phyloP scores from a whole-genome alignment of 2,888 invertebrate species.

The Habroteleia sp. region DNA sequence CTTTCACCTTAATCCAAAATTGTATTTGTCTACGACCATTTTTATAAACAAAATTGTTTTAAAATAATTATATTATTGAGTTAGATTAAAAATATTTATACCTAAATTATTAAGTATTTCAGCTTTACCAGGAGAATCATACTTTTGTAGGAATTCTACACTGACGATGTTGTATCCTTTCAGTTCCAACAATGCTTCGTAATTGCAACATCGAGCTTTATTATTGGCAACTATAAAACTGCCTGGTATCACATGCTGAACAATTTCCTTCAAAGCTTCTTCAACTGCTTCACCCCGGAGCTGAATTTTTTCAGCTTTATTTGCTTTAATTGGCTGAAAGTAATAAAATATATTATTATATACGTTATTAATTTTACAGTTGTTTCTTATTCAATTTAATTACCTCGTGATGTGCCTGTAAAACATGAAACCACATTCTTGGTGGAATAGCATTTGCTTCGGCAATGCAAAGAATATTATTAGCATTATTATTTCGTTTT shows the following conservation, averaged over 20 bases:
- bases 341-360: neutral
- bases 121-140: constrained; percentile 80
- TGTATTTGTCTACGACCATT: too few relatives aligned
- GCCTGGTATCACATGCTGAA: constrained; percentile 76
- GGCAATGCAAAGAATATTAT: constrained; percentile 85
- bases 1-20: too few relatives aligned
- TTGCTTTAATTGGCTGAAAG: constrained; percentile 69
- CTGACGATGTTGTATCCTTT: constrained; percentile 79
- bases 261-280: constrained; percentile 78
- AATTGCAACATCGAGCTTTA: constrained; percentile 77
- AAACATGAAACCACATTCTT: constrained; percentile 81
- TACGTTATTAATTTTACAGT: constrained; percentile 1
- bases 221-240: constrained; percentile 80
- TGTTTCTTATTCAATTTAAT: constrained; percentile 4
- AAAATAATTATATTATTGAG: too few relatives aligned
- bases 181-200: constrained; percentile 75
- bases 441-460: constrained; percentile 83
- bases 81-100: constrained; percentile 60
- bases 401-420: constrained; percentile 74
- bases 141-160: constrained; percentile 80
- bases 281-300: constrained; percentile 75
- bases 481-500: constrained; percentile 82
- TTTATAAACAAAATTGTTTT: too few relatives aligned
- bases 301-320: constrained; percentile 66
- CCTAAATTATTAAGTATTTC: constrained; percentile 80